phyloP scores from a whole-genome alignment of 2,797 vertebrate species.

The Sebastes oblongus region DNA sequence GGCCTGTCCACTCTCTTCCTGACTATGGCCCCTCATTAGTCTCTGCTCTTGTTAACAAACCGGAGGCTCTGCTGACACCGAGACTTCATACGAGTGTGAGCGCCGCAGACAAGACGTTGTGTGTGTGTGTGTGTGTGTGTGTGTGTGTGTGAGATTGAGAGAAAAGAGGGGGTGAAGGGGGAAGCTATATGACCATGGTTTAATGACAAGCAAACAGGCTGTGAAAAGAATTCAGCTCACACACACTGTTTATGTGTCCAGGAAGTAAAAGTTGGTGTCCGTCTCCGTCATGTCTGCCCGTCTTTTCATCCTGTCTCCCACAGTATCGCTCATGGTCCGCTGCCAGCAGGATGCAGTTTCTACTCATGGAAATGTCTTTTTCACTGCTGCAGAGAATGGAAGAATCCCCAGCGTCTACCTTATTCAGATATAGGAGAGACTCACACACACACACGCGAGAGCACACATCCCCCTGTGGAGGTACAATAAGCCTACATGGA shows the following conservation, averaged over 20 bases:
- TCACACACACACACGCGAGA: constrained; percentile 11
- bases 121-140: constrained; percentile 13
- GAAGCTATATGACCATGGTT: constrained; percentile 25
- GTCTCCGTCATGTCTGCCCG: constrained; percentile 47
- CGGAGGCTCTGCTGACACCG: constrained; percentile 32
- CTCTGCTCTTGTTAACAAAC: constrained; percentile 68
- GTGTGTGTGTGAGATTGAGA: not conserved
- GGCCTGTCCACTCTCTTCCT: constrained; percentile 41
- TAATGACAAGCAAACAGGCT: constrained; percentile 63
- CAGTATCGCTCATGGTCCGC: constrained; percentile 32
- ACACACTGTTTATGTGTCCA: constrained; percentile 52
- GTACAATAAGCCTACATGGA: constrained; percentile 62
- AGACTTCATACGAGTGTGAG: constrained; percentile 37
- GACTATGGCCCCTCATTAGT: constrained; percentile 67
- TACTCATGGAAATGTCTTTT: constrained; percentile 55
- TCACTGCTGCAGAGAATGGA: constrained; percentile 37
- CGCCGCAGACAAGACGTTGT: not conserved
- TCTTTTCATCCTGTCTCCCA: constrained; percentile 55
- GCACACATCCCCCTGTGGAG: constrained; percentile 46
- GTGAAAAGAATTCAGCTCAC: constrained; percentile 62
- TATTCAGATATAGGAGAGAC: constrained; percentile 46
- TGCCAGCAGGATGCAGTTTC: constrained; percentile 50
- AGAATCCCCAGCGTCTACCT: constrained; percentile 26
- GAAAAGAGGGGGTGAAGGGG: not conserved
- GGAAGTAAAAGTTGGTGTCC: constrained; percentile 55